These are phyloP conservation scores for Epinephelus cyanopodus DNA, from an alignment of 2,113 vertebrate species.

Conservation along the genomic window DNA sequence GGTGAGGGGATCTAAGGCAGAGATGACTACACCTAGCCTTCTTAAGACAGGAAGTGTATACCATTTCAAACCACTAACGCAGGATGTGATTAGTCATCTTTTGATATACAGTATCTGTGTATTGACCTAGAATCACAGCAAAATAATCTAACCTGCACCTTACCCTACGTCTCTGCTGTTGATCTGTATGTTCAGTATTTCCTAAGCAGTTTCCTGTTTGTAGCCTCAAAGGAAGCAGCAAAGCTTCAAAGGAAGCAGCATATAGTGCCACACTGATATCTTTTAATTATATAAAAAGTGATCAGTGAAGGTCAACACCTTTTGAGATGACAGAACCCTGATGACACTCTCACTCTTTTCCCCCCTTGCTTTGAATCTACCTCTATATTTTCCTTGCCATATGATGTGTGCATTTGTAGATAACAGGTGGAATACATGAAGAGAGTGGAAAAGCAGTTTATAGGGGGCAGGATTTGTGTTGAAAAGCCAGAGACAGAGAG, in stretches of 20 bases:
- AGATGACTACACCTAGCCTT: too few species aligned
- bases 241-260: not conserved
- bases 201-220: not conserved
- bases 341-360: not conserved
- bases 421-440: not conserved
- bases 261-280: too few species aligned
- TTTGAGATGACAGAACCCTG: not conserved
- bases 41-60: too few species aligned
- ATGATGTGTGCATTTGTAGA: not conserved
- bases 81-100: too few species aligned
- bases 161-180: too few species aligned
- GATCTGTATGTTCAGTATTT: not conserved
- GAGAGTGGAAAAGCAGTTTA: not conserved
- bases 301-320: not conserved
- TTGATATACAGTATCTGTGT: too few species aligned
- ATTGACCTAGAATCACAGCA: not conserved
- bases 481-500: slow-evolving; percentile 17
- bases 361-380: not conserved
- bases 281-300: not conserved
- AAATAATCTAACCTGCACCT: not conserved
- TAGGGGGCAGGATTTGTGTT: not conserved
- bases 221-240: not conserved
- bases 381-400: not conserved
- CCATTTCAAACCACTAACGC: too few species aligned
- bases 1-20: too few species aligned